Conservation (phyloP, 1,140 invertebrate species). For the Lordiphosa collinella region DNA sequence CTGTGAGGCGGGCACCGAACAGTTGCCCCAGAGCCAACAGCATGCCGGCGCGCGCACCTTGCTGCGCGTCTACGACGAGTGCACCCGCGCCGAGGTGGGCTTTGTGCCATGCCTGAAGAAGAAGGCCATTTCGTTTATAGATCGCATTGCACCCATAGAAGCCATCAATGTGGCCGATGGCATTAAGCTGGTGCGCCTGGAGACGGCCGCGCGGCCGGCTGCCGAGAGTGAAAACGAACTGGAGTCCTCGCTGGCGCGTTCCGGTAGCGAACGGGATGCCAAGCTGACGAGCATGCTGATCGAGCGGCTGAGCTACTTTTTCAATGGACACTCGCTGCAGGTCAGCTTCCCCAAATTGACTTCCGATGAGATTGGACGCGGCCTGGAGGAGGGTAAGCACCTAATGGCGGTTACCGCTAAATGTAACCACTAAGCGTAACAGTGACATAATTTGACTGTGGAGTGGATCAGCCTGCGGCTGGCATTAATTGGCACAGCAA, state of each 20-base stretch:
- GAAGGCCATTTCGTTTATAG: constrained; percentile 88
- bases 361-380: constrained; percentile 84
- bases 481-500: constrained; percentile 35
- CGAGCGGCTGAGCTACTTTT: constrained; percentile 85
- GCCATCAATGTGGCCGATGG: constrained; percentile 84
- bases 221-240: constrained; percentile 83
- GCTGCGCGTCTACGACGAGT: constrained; percentile 84
- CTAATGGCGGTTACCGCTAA: constrained; percentile 45
- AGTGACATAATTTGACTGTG: constrained; percentile 70
- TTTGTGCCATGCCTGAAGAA: constrained; percentile 88
- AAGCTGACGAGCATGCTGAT: constrained; percentile 85
- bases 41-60: constrained; percentile 81
- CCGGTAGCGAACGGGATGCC: constrained; percentile 83
- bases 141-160: constrained; percentile 85
- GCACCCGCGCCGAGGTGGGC: constrained; percentile 81
- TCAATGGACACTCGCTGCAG: constrained; percentile 88
- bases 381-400: constrained; percentile 86
- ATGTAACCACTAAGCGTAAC: constrained; percentile 69
- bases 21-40: constrained; percentile 36
- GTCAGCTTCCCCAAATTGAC: constrained; percentile 86
- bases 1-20: constrained; percentile 60
- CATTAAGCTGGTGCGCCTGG: constrained; percentile 83
- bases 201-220: constrained; percentile 66
- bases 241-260: constrained; percentile 84
- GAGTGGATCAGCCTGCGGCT: not conserved